Base-by-base conservation (phyloP, 2,888 invertebrate species). In the Drosophila borborema region DNA sequence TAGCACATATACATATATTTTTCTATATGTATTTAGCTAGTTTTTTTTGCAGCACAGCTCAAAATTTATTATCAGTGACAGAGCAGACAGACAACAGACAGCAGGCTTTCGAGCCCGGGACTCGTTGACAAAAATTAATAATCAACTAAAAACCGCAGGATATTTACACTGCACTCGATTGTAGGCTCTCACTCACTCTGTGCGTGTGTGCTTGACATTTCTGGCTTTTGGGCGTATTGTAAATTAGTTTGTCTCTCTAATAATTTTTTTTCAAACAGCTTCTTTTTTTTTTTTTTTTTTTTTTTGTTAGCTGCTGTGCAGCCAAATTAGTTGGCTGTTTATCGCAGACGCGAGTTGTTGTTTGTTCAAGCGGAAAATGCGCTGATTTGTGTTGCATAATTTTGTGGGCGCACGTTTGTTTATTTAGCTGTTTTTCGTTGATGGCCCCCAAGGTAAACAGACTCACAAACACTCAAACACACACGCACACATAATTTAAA, bases 1-100 rank as follows among this genome's bases (percentile, higher is more conserved):
- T 80, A 85, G 86, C 46, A 49, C 63, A 62, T 36, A 18, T 43
- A 41, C 46, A 54, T 43, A 5, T 2, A 23, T 14, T 3, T n/a
- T 8, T 28, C 28, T 54, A 41, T 55, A 62, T 48, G 7, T 36
- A 28, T 14, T 62, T 31, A 14, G 31, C 56, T 72, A 14, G 1
- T 31, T 49, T 31, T 67, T 28, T 28, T 20, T 20, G 20, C 28
- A 28, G 64, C 51, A 60, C 48, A 34, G 45, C 54, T 53, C 56
- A 18, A 87, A 83, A 86, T 84, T 81, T 86, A 89, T 87, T 90
- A 90, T 87, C 89, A 78, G 72, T 78, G 89, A 90, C 90, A 81
- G 81, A 46, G 58, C 81, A 88, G 89, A 73, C 64, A 61, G 67
- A 70, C 79, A 64, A 54, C 59, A 58, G 12, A 54, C 59, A 58